Evolutionary conservation across 1,140 invertebrate genomes (phyloP).

Genomic region (Babylonia areolata): DNA sequence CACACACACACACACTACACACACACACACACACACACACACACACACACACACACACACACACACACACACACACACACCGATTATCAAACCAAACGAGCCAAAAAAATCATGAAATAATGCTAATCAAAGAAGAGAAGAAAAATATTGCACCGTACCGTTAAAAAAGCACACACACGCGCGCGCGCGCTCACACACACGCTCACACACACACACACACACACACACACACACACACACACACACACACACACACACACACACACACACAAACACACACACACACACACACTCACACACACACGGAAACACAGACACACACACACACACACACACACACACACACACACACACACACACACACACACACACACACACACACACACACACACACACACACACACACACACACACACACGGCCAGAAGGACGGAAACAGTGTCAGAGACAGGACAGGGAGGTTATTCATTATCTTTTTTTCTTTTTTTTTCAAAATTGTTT

Average conservation of each 20-base stretch:
- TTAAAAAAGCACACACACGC: background rate
- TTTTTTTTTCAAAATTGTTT: too few relatives aligned
- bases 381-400: too few relatives aligned
- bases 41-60: constrained; percentile 7
- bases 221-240: background rate
- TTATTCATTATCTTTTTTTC: too few relatives aligned
- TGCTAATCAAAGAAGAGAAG: too few relatives aligned
- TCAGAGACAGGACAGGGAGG: too few relatives aligned
- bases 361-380: too few relatives aligned
- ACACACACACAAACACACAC: background rate
- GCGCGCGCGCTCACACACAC: background rate
- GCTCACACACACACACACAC: background rate
- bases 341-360: too few relatives aligned
- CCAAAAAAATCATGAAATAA: too few relatives aligned
- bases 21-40: constrained; percentile 11
- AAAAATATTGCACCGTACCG: too few relatives aligned
- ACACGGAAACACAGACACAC: background rate
- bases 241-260: background rate
- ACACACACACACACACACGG: too few relatives aligned
- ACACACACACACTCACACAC: constrained; percentile 5
- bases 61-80: background rate
- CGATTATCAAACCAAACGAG: too few relatives aligned
- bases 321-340: background rate
- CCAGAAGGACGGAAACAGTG: too few relatives aligned
- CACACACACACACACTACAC: background rate